phyloP scores from a whole-genome alignment of 2,797 vertebrate species.

The Takifugu ocellatus region DNA sequence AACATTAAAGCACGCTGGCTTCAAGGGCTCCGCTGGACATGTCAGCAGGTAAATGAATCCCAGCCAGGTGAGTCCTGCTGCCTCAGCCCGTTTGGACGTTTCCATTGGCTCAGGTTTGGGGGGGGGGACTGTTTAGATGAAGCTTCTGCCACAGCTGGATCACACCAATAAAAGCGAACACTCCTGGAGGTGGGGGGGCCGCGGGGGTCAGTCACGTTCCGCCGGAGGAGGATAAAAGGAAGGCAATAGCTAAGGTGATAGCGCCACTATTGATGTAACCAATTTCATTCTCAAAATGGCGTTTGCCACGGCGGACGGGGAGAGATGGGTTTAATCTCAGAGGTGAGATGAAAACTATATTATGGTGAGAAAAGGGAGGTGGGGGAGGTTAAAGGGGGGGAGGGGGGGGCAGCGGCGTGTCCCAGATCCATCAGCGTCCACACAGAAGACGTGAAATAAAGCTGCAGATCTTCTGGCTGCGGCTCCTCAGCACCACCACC shows the following conservation, averaged over 20 bases:
- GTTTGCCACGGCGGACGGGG: slow-evolving; percentile 72
- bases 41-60: slow-evolving; percentile 70
- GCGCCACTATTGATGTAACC: slow-evolving; percentile 75
- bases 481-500: not conserved
- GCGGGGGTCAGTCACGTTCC: slow-evolving; percentile 65
- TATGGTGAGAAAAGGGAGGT: slow-evolving; percentile 59
- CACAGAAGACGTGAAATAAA: slow-evolving; percentile 11
- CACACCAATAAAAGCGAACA: slow-evolving; percentile 60
- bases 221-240: slow-evolving; percentile 74
- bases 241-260: slow-evolving; percentile 76
- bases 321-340: slow-evolving; percentile 77
- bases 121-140: slow-evolving; percentile 41
- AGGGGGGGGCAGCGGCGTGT: slow-evolving; percentile 26
- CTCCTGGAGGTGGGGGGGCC: slow-evolving; percentile 41
- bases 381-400: slow-evolving; percentile 41
- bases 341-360: slow-evolving; percentile 79
- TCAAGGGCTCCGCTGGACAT: slow-evolving; percentile 67
- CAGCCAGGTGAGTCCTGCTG: slow-evolving; percentile 46
- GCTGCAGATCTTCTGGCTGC: slow-evolving; percentile 9
- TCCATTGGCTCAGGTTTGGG: slow-evolving; percentile 47
- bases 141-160: slow-evolving; percentile 43
- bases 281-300: slow-evolving; percentile 79
- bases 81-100: slow-evolving; percentile 61
- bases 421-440: slow-evolving; percentile 17
- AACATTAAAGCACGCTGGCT: slow-evolving; percentile 65